These are phyloP conservation scores for Lucinisca nassula DNA, from an alignment of 2,888 invertebrate species.

Conservation along the genomic window DNA sequence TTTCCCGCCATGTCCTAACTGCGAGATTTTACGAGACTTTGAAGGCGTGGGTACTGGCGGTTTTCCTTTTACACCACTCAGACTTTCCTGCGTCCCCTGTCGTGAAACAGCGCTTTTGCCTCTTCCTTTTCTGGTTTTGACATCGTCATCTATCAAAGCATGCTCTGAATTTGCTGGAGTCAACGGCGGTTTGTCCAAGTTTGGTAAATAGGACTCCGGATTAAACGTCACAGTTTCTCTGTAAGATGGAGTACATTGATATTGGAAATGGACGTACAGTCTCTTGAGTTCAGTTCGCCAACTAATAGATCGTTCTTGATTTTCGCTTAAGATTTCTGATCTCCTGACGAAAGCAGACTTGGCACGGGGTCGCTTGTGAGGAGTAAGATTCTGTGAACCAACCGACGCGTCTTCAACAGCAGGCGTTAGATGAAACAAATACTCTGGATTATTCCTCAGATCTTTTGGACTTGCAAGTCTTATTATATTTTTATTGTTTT, in stretches of 20 bases:
- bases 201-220: constrained; percentile 41
- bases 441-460: constrained; percentile 83
- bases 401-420: constrained; percentile 28
- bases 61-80: constrained; percentile 36
- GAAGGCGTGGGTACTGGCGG: constrained; percentile 36
- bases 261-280: constrained; percentile 78
- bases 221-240: constrained; percentile 66
- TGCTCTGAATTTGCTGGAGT: constrained; percentile 73
- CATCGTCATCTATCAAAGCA: constrained; percentile 65
- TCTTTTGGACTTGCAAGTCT: constrained; percentile 77
- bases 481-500: constrained; percentile 74
- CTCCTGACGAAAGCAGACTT: constrained; percentile 70
- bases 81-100: constrained; percentile 64
- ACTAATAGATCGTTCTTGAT: constrained; percentile 49
- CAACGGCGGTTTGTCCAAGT: constrained; percentile 56
- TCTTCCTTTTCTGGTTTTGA: constrained; percentile 46
- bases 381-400: neutral
- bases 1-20: constrained; percentile 63
- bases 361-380: constrained; percentile 55
- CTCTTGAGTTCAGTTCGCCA: constrained; percentile 80
- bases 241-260: constrained; percentile 82
- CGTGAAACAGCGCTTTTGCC: constrained; percentile 67
- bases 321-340: constrained; percentile 41
- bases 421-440: constrained; percentile 74
- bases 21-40: constrained; percentile 63